A percentile compares a stretch with the other conserved stretches of the same genome.
Conservation (phyloP, 2,797 vertebrate species). For the Cottoperca gobio region DNA sequence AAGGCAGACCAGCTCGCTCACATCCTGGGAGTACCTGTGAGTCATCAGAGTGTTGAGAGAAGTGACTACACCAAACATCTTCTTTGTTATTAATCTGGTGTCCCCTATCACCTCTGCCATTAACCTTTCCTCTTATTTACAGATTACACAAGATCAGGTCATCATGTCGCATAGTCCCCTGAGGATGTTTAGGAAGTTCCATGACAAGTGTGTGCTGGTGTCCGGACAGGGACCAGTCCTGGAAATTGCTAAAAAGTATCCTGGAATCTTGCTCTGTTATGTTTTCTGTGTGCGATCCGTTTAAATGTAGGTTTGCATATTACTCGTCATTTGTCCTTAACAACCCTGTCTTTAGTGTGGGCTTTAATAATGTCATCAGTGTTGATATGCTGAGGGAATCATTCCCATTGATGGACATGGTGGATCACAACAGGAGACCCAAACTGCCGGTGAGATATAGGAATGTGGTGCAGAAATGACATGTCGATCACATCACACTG, state of each 20-base stretch:
- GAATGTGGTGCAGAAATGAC: background rate
- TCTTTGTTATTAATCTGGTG: background rate
- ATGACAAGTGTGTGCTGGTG: conserved; percentile 92
- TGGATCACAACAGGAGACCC: conserved; percentile 92
- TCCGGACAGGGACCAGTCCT: conserved; percentile 94
- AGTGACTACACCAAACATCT: too few relatives aligned
- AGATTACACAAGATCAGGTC: conserved; percentile 93
- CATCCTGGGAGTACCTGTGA: conserved; percentile 91
- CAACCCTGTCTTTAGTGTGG: conserved; percentile 80
- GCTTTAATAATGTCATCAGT: conserved; percentile 90
- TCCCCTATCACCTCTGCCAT: background rate
- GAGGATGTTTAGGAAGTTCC: conserved; percentile 91
- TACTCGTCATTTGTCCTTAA: conserved; percentile 48
- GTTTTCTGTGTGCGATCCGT: background rate
- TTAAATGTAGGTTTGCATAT: background rate
- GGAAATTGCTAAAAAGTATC: conserved; percentile 94
- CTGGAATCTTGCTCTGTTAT: conserved; percentile 40
- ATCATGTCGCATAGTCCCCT: conserved; percentile 96
- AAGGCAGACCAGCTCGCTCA: conserved; percentile 93
- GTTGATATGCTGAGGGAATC: conserved; percentile 90
- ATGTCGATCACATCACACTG: background rate
- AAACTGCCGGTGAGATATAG: conserved; percentile 82
- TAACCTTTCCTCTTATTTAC: conserved; percentile 43
- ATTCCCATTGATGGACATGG: conserved; percentile 91
- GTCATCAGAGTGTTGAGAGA: too few relatives aligned